Evolutionary conservation across 2,113 vertebrate species (phyloP).

Genomic region (Rallus limicola): DNA sequence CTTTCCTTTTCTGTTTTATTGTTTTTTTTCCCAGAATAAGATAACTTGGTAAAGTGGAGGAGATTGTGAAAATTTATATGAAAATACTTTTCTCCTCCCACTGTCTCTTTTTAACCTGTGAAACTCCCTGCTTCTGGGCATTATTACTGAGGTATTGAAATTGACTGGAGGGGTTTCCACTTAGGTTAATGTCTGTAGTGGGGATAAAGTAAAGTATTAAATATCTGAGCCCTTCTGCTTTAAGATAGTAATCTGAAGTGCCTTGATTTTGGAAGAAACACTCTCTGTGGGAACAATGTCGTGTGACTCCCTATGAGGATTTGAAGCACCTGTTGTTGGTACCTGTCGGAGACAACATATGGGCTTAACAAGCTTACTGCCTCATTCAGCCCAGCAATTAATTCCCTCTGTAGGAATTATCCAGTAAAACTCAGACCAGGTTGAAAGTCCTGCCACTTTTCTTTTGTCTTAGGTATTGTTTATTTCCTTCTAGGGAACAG

Average conservation of each 20-base stretch:
- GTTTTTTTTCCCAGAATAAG: background rate
- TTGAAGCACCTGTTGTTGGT: background rate
- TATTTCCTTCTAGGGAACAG: constrained; percentile 19
- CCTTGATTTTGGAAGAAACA: background rate
- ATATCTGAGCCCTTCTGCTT: background rate
- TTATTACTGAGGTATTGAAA: background rate
- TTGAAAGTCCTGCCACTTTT: constrained; percentile 12
- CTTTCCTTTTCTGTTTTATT: background rate
- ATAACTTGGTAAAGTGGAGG: background rate
- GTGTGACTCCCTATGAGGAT: background rate
- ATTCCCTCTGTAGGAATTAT: background rate
- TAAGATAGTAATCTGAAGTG: background rate
- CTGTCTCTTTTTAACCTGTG: background rate
- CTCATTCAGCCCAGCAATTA: background rate
- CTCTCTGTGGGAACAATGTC: background rate
- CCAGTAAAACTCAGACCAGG: background rate
- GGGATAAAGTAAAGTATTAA: background rate
- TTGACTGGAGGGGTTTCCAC: background rate
- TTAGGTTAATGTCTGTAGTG: background rate
- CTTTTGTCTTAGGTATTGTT: constrained; percentile 28
- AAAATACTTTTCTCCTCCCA: background rate
- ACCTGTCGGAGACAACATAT: background rate
- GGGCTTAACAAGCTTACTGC: background rate
- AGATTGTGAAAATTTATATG: background rate
- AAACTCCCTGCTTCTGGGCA: background rate